Conservation (phyloP, 2,113 vertebrate genomes). For the Regulus satrapa region DNA sequence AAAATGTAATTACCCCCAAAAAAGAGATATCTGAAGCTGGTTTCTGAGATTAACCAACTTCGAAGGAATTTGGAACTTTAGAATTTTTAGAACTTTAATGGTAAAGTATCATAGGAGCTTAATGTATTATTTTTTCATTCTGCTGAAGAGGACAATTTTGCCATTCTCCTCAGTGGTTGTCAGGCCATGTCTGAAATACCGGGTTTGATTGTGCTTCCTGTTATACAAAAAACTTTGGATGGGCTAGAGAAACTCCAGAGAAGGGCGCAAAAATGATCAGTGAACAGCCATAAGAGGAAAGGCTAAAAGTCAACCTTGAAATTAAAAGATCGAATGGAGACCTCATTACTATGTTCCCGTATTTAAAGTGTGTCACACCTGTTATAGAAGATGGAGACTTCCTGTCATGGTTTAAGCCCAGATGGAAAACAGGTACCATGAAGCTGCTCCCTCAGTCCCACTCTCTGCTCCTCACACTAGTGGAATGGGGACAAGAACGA, state of each 20-base stretch:
- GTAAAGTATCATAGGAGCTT: background rate
- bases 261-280: background rate
- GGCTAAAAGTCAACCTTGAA: background rate
- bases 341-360: background rate
- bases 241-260: background rate
- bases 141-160: background rate
- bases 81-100: background rate
- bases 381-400: background rate
- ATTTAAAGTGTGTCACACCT: background rate
- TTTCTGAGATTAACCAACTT: conserved; percentile 42
- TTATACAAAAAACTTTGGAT: background rate
- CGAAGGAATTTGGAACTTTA: conserved; percentile 33
- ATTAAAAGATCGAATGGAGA: background rate
- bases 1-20: conserved; percentile 40
- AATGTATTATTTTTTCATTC: background rate
- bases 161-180: background rate
- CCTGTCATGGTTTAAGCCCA: background rate
- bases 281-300: background rate
- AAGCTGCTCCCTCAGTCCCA: background rate
- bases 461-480: background rate
- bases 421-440: background rate
- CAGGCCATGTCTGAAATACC: background rate
- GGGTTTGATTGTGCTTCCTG: background rate
- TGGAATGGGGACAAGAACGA: background rate
- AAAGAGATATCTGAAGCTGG: conserved; percentile 9